Percentiles rank a stretch among this genome's conserved stretches.
Evolutionary conservation across 2,888 invertebrate species (phyloP).

Genomic region (Marronus borbonicus): DNA sequence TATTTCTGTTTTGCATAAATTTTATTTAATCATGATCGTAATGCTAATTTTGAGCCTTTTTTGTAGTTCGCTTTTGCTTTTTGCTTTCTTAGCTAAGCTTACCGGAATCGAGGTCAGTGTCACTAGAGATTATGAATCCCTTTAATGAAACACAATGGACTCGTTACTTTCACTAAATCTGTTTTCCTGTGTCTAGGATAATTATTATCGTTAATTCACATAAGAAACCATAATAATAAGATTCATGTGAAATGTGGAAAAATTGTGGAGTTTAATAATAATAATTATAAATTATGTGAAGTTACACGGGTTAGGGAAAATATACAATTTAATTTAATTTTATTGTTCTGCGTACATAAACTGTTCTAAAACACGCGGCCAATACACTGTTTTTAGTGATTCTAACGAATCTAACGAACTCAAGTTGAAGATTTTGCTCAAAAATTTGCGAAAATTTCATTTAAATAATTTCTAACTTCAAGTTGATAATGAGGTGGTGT

Average conservation of each 20-base stretch:
- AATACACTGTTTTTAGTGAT: neutral
- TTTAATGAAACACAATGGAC: constrained; percentile 24
- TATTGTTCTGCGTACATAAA: neutral
- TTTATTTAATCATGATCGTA: constrained; percentile 10
- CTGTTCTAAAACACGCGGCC: neutral
- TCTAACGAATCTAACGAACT: too few relatives aligned
- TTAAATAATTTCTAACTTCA: too few relatives aligned
- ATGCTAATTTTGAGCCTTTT: constrained; percentile 3
- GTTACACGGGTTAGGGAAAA: neutral
- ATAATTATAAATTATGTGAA: neutral
- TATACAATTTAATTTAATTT: too few relatives aligned
- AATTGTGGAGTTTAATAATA: neutral
- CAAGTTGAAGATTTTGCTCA: too few relatives aligned
- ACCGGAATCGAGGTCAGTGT: constrained; percentile 32
- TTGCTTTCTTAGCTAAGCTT: neutral
- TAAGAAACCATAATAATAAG: constrained; percentile 14
- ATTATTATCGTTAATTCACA: constrained; percentile 23
- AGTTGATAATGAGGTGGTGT: too few relatives aligned
- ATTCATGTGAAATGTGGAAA: neutral
- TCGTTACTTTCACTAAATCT: constrained; percentile 30
- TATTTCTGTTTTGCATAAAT: neutral
- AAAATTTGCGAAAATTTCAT: too few relatives aligned
- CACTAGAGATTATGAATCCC: constrained; percentile 26
- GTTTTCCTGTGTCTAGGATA: neutral
- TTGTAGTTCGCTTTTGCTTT: neutral